Base-by-base conservation (phyloP, 2,113 vertebrate species). In the Anthoscopus minutus region DNA sequence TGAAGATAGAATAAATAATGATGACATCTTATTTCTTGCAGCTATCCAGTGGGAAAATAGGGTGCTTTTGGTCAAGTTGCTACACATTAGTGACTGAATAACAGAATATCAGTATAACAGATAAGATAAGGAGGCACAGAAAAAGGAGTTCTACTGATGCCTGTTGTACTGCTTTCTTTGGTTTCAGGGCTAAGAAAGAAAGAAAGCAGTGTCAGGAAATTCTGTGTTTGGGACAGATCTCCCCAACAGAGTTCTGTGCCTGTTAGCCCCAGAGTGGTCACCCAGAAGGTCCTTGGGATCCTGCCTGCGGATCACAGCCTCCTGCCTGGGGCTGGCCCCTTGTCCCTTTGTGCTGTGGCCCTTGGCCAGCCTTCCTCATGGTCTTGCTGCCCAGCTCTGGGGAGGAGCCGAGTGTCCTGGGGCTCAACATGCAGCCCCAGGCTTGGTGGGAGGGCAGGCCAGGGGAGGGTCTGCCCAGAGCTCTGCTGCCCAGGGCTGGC, bases 41-140 rank as follows among this genome's bases (percentile, higher is more conserved):
- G 22, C 18, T 61, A 38, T 45, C 8, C 37, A 50, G 20, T 15
- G 53, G 9, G 0, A 2, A 51, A 69, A 56, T 73, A 48, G 37
- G 4, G 13, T 66, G n/a, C 27, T 62, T 80, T 96, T 90, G 58
- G 45, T 86, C 70, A 85, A 81, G 51, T 96, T 97, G 93, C 92
- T 92, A 96, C 94, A 96, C 42, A 64, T 53, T 94, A 85, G 88
- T 95, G 70, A 96, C 85, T 94, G 82, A 94, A 38, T 96, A 94
- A 94, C 84, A 80, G 62, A 60, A 9, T 76, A 42, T 64, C 38
- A 12, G 64, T 67, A 6, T 60, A 83, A 37, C 51, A 89, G 88
- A 85, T 91, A 94, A 95, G 96, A 93, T 93, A 89, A 62, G 35
- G n/a, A 81, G 16, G 62, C 45, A 90, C 69, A 69, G 70, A 12